A percentile compares a stretch with the other conserved stretches of the same genome.
Evolutionary conservation across 1,140 invertebrate genomes (phyloP).

Genomic region (Neuroterus valhalla): DNA sequence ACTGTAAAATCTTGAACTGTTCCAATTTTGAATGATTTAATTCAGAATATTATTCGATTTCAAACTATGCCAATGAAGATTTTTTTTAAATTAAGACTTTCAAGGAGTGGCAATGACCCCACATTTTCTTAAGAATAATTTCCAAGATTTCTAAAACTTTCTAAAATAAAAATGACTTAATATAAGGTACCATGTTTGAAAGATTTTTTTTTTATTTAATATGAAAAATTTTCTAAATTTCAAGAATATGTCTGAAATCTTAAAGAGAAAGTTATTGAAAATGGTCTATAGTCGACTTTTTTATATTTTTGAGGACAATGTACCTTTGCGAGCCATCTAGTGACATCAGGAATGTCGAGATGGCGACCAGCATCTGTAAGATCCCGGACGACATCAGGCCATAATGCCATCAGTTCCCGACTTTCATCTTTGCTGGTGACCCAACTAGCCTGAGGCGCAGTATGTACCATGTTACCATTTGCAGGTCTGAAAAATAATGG

Average conservation of each 20-base stretch:
- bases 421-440: slow-evolving; percentile 85
- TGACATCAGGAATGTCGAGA: slow-evolving; percentile 84
- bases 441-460: slow-evolving; percentile 76
- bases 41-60: no score
- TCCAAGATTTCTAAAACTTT: no score
- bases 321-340: slow-evolving; percentile 87
- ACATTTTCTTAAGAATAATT: no score
- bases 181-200: no score
- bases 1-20: no score
- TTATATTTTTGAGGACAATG: slow-evolving; percentile 41
- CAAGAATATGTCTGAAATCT: slow-evolving; percentile 1
- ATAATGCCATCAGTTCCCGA: slow-evolving; percentile 89
- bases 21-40: no score
- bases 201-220: background rate
- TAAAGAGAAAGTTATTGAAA: background rate
- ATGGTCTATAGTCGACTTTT: background rate
- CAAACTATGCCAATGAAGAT: no score
- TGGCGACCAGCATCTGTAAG: slow-evolving; percentile 83
- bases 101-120: no score
- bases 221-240: slow-evolving; percentile 5
- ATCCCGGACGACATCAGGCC: slow-evolving; percentile 89
- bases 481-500: slow-evolving; percentile 44
- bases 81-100: no score
- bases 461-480: slow-evolving; percentile 62
- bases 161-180: no score